Evolutionary conservation across 2,888 invertebrate genomes (phyloP).

Genomic region (Clusia tigrina): DNA sequence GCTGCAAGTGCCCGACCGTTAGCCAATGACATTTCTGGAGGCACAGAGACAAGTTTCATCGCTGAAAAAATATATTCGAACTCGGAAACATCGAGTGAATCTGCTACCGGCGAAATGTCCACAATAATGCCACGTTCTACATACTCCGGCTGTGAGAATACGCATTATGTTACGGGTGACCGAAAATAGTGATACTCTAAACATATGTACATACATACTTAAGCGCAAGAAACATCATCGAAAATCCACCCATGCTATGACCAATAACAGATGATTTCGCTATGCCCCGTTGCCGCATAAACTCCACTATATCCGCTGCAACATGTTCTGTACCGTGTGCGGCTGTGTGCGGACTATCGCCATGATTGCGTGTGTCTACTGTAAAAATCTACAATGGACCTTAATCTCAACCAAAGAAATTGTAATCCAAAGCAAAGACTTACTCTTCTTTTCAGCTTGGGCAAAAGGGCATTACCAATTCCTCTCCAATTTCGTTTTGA

Average conservation of each 20-base stretch:
- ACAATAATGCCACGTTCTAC: slow-evolving; percentile 75
- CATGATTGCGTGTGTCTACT: slow-evolving; percentile 94
- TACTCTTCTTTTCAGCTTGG: slow-evolving; percentile 69
- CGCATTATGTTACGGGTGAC: too few species aligned
- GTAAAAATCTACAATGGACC: slow-evolving; percentile 59
- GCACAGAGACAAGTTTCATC: slow-evolving; percentile 71
- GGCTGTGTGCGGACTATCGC: slow-evolving; percentile 84
- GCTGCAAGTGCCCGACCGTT: slow-evolving; percentile 75
- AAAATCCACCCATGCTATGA: slow-evolving; percentile 96
- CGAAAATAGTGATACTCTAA: too few species aligned
- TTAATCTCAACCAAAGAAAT: too few species aligned
- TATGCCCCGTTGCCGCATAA: slow-evolving; percentile 72
- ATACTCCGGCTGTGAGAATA: slow-evolving; percentile 69
- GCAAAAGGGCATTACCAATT: slow-evolving; percentile 74
- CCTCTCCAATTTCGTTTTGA: slow-evolving; percentile 88
- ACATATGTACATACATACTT: slow-evolving; percentile 67
- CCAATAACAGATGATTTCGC: slow-evolving; percentile 77
- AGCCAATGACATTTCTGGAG: slow-evolving; percentile 71
- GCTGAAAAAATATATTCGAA: slow-evolving; percentile 73
- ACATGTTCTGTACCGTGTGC: slow-evolving; percentile 79
- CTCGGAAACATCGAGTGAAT: slow-evolving; percentile 68
- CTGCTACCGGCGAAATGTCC: slow-evolving; percentile 74
- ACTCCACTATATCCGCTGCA: slow-evolving; percentile 75
- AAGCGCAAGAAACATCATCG: slow-evolving; percentile 85
- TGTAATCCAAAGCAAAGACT: too few species aligned